phyloP scores from a whole-genome alignment of 2,888 invertebrate species.

The Drosophila kambysellisi region DNA sequence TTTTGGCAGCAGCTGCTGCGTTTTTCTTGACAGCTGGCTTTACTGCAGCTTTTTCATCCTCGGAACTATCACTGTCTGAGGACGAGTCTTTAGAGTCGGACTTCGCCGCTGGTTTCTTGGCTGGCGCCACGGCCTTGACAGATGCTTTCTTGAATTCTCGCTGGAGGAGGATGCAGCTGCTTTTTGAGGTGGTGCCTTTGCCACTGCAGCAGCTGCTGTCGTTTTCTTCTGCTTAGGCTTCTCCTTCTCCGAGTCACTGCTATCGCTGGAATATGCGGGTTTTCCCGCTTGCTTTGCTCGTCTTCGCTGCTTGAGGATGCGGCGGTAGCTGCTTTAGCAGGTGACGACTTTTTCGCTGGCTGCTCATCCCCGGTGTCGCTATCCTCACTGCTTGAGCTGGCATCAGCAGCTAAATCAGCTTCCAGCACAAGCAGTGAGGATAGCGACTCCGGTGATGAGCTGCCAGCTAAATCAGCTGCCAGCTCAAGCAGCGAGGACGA shows the following conservation, averaged over 20 bases:
- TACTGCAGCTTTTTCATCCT: constrained; percentile 68
- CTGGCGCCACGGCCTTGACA: constrained; percentile 35
- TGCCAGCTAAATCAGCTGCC: too few species aligned
- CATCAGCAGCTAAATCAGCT: background rate
- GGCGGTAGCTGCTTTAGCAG: constrained; percentile 22
- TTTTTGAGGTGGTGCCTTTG: constrained; percentile 39
- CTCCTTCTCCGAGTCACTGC: constrained; percentile 28
- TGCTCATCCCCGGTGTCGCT: constrained; percentile 50
- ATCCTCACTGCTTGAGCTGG: constrained; percentile 47
- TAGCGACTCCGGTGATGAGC: too few species aligned
- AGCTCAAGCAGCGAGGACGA: too few species aligned
- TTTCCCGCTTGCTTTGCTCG: constrained; percentile 17
- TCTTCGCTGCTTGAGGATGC: constrained; percentile 52
- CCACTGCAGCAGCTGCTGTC: background rate
- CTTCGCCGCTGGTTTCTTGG: constrained; percentile 45
- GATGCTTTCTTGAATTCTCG: constrained; percentile 56
- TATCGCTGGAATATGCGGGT: constrained; percentile 31
- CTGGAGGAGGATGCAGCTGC: constrained; percentile 39
- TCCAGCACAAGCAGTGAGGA: too few species aligned
- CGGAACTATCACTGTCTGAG: constrained; percentile 72
- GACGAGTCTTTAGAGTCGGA: constrained; percentile 75
- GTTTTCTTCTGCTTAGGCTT: constrained; percentile 9
- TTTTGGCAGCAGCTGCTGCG: constrained; percentile 67
- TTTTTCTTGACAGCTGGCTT: constrained; percentile 73
- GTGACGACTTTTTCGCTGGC: constrained; percentile 28